phyloP scores from a whole-genome alignment of 2,113 vertebrate genomes.

The Tamias sibiricus region DNA sequence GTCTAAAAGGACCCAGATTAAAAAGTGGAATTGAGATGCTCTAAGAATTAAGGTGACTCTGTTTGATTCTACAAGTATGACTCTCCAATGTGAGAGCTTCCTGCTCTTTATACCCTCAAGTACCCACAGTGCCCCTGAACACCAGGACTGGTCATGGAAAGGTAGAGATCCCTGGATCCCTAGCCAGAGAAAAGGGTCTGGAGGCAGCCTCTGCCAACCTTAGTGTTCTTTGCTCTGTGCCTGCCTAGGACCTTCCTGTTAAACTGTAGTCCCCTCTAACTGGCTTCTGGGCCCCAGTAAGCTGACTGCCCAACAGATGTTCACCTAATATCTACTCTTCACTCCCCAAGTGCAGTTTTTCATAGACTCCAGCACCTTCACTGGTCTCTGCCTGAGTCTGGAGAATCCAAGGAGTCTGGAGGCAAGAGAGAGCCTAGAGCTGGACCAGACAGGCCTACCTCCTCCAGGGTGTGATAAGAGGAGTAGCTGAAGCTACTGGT shows the following conservation, averaged over 20 bases:
- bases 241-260: neutral
- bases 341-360: neutral
- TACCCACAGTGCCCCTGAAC: neutral
- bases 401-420: neutral
- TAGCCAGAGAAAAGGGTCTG: neutral
- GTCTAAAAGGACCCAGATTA: neutral
- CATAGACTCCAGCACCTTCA: too few relatives aligned
- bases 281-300: neutral
- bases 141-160: neutral
- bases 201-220: neutral
- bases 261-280: neutral
- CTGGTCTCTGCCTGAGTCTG: neutral
- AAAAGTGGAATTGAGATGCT: neutral
- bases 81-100: neutral
- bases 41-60: neutral
- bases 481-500: constrained; percentile 87
- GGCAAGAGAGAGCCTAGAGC: neutral
- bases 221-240: neutral
- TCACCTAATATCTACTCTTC: neutral
- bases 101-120: neutral
- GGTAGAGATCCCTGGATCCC: neutral
- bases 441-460: constrained; percentile 83
- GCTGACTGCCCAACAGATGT: neutral
- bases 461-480: constrained; percentile 90
- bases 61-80: neutral